phyloP scores from a whole-genome alignment of 2,888 invertebrate genomes.

The Allygus modestus region DNA sequence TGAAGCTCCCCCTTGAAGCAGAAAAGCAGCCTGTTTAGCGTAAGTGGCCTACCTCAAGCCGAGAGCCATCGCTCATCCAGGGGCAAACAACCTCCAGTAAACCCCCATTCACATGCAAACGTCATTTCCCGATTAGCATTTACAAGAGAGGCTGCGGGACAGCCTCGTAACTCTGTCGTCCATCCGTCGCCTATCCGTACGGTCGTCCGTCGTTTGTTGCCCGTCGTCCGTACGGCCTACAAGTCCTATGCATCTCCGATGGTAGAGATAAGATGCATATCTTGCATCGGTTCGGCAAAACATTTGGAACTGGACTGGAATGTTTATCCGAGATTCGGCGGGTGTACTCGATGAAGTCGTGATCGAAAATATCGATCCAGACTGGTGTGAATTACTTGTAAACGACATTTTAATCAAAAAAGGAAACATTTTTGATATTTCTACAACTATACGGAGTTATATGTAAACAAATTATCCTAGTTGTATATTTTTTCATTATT shows the following conservation, averaged over 20 bases:
- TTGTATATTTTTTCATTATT: too few relatives aligned
- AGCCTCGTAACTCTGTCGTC: conserved; percentile 39
- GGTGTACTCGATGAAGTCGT: too few relatives aligned
- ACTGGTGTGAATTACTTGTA: too few relatives aligned
- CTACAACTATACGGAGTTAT: too few relatives aligned
- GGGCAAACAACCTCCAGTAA: conserved; percentile 48
- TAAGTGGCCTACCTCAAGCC: conserved; percentile 34
- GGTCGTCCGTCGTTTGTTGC: neutral
- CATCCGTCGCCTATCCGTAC: neutral
- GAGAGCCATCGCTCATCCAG: conserved; percentile 18
- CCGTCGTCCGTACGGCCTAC: neutral
- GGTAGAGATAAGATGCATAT: neutral
- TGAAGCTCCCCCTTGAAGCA: neutral
- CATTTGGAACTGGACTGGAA: too few relatives aligned
- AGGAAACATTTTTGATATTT: too few relatives aligned
- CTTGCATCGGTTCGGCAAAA: neutral
- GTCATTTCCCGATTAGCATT: conserved; percentile 57
- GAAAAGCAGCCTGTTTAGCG: conserved; percentile 22
- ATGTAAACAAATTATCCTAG: too few relatives aligned
- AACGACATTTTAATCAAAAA: too few relatives aligned
- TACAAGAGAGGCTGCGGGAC: conserved; percentile 30
- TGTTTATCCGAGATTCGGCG: too few relatives aligned
- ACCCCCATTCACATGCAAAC: conserved; percentile 62
- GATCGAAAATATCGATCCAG: too few relatives aligned
- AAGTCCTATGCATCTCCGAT: neutral